These are phyloP conservation scores for Rhynchomys soricoides DNA, from an alignment of 2,113 vertebrate species.

Conservation along the genomic window DNA sequence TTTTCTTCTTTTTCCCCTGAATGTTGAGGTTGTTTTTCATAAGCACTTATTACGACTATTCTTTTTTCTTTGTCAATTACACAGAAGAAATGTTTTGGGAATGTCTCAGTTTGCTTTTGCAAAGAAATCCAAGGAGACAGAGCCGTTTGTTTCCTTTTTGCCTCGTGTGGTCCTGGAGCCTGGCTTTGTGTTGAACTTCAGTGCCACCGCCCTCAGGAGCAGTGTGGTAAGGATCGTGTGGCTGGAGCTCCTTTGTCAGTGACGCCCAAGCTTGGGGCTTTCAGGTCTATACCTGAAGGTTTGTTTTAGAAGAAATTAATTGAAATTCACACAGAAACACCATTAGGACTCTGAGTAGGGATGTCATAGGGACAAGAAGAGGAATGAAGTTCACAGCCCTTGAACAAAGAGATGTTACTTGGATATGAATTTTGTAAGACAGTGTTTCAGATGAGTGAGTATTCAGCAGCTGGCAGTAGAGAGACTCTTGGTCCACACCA, in stretches of 20 bases:
- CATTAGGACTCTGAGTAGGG: not conserved
- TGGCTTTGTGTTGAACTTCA: slow-evolving; percentile 90
- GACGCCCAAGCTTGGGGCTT: not conserved
- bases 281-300: not conserved
- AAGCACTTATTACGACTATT: slow-evolving; percentile 58
- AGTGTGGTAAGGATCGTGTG: slow-evolving; percentile 88
- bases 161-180: slow-evolving; percentile 90
- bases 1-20: not conserved
- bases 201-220: slow-evolving; percentile 92
- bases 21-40: slow-evolving; percentile 9
- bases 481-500: not conserved
- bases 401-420: not conserved
- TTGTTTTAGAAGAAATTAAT: not conserved
- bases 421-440: not conserved
- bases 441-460: not conserved
- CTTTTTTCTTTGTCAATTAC: slow-evolving; percentile 66
- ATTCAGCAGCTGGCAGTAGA: not conserved
- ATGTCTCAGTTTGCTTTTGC: slow-evolving; percentile 70
- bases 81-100: slow-evolving; percentile 82
- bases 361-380: not conserved
- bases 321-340: not conserved
- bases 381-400: not conserved
- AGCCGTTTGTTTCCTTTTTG: slow-evolving; percentile 84
- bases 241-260: fast-evolving
- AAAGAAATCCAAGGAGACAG: slow-evolving; percentile 79